Conservation (phyloP, 2,888 invertebrate species). For the Eupeodes luniger region DNA sequence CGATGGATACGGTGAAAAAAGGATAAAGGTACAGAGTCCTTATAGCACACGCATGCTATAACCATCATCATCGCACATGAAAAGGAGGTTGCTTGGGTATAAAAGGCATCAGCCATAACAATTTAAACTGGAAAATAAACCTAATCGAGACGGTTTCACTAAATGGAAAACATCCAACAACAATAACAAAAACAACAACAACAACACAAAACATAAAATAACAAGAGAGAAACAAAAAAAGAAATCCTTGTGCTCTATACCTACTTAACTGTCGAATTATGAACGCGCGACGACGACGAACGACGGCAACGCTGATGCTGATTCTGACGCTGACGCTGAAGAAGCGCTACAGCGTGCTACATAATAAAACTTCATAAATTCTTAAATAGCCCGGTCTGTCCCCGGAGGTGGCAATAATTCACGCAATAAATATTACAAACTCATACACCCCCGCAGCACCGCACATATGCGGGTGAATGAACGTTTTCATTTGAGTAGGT, state of each 20-base stretch:
- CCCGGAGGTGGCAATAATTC: constrained; percentile 76
- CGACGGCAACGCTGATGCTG: too few relatives aligned
- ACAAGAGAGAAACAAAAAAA: not conserved
- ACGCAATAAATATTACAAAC: constrained; percentile 74
- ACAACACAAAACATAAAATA: not conserved
- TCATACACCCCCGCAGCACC: constrained; percentile 43
- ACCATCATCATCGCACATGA: constrained; percentile 18
- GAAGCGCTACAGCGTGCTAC: constrained; percentile 51
- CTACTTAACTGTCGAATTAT: constrained; percentile 40
- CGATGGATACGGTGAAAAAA: not conserved
- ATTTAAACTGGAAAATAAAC: constrained; percentile 73
- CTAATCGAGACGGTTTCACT: constrained; percentile 64
- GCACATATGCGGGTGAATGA: constrained; percentile 70
- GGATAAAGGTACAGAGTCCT: constrained; percentile 6
- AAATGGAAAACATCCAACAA: constrained; percentile 28
- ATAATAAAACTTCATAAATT: constrained; percentile 76
- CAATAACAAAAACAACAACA: constrained; percentile 8
- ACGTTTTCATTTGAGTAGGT: constrained; percentile 68
- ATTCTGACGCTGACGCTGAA: not conserved
- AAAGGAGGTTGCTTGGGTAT: constrained; percentile 34
- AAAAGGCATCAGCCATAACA: constrained; percentile 62
- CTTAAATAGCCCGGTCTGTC: constrained; percentile 75
- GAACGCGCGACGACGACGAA: constrained; percentile 10
- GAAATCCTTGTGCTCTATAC: not conserved
- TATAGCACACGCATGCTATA: constrained; percentile 13